Percentiles rank a stretch among this genome's conserved stretches.
Evolutionary conservation across 2,888 invertebrate species (phyloP).

Genomic region (Drosophila incognita): DNA sequence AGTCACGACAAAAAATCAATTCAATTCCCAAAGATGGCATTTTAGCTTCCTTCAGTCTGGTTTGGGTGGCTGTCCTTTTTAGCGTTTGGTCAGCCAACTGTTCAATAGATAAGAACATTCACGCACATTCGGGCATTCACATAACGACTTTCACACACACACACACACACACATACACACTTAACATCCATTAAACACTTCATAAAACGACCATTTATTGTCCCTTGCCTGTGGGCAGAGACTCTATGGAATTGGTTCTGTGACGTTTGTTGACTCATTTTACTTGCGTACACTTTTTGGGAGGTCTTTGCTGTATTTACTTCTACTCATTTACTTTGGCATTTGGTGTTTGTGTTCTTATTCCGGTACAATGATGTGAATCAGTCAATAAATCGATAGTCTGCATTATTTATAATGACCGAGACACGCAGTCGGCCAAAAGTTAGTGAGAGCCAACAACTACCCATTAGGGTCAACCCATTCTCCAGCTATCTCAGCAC

Average conservation of each 20-base stretch:
- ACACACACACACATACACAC: slow-evolving; percentile 45
- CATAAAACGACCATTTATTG: slow-evolving; percentile 76
- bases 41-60: not conserved
- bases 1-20: slow-evolving; percentile 48
- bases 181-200: slow-evolving; percentile 79
- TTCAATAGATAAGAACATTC: slow-evolving; percentile 64
- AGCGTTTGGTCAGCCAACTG: slow-evolving; percentile 59
- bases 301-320: slow-evolving; percentile 10
- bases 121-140: slow-evolving; percentile 24
- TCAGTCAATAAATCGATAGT: slow-evolving; percentile 76
- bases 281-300: slow-evolving; percentile 60
- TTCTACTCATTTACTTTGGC: slow-evolving; percentile 42
- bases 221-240: slow-evolving; percentile 6
- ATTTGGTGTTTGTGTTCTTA: slow-evolving; percentile 50
- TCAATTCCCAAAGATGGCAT: slow-evolving; percentile 39
- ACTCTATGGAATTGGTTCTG: slow-evolving; percentile 32
- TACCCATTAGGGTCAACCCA: slow-evolving; percentile 19
- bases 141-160: slow-evolving; percentile 18
- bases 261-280: slow-evolving; percentile 69
- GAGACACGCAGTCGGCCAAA: slow-evolving; percentile 46
- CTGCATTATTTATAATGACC: slow-evolving; percentile 71
- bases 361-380: slow-evolving; percentile 52
- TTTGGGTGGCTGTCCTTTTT: slow-evolving; percentile 23
- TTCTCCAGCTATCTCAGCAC: slow-evolving; percentile 43
- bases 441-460: slow-evolving; percentile 31